A percentile compares a stretch with the other conserved stretches of the same genome.
These are phyloP conservation scores for Andrena chrysosceles DNA, from an alignment of 2,888 invertebrate species.

Conservation along the genomic window DNA sequence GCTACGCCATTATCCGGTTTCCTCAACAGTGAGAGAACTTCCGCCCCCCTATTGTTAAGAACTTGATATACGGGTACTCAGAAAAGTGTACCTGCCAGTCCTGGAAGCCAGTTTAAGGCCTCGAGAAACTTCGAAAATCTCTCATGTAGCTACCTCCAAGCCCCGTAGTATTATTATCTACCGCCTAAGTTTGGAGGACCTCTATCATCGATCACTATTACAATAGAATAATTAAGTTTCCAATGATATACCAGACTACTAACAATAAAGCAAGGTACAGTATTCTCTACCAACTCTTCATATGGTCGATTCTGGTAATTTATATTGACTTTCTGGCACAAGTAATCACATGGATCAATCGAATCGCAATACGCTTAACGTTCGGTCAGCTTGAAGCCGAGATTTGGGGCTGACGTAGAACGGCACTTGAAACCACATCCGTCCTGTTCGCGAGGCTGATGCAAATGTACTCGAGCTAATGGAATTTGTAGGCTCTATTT, in stretches of 20 bases:
- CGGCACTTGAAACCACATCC: conserved; percentile 40
- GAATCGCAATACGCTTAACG: conserved; percentile 46
- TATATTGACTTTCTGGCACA: conserved; percentile 11
- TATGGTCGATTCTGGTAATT: neutral
- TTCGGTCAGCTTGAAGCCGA: conserved; percentile 23
- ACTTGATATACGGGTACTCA: conserved; percentile 29
- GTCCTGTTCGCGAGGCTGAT: neutral
- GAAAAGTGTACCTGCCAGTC: neutral
- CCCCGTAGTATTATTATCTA: neutral
- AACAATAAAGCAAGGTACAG: too few relatives aligned
- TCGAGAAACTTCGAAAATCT: conserved; percentile 1
- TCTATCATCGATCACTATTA: neutral
- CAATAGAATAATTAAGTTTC: neutral
- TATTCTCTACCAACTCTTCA: neutral
- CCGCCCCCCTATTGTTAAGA: conserved; percentile 33
- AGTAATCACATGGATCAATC: conserved; percentile 24
- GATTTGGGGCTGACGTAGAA: conserved; percentile 35
- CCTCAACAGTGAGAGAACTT: neutral
- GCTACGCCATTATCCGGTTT: conserved; percentile 21
- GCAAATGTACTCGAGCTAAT: neutral
- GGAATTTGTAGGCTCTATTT: conserved; percentile 9
- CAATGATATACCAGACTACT: neutral
- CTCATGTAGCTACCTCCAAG: neutral
- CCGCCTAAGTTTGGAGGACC: neutral
- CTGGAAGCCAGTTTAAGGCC: neutral